These are phyloP conservation scores for Styela plicata DNA, from an alignment of 23 tunicate genomes.

Conservation along the genomic window DNA sequence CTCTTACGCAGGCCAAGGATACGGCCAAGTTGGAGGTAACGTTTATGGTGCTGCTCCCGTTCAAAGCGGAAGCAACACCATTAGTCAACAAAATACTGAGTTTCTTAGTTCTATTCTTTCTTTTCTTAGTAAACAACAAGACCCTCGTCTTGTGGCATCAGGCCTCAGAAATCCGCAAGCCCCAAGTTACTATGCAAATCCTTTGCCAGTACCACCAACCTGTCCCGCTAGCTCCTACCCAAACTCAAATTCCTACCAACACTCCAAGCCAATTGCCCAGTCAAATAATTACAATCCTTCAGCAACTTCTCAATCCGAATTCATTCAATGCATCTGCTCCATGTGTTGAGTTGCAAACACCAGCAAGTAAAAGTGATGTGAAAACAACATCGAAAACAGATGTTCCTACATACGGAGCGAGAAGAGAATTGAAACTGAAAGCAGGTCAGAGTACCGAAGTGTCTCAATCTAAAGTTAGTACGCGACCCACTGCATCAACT, in stretches of 20 bases:
- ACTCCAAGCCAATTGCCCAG: background rate
- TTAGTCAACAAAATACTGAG: constrained; percentile 5
- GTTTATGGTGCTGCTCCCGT: background rate
- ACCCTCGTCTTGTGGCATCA: background rate
- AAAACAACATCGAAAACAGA: no score
- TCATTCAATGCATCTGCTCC: no score
- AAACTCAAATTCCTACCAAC: background rate
- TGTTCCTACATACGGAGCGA: no score
- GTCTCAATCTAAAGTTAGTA: no score
- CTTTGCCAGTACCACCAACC: background rate
- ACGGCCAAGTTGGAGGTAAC: constrained; percentile 21
- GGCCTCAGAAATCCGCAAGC: background rate
- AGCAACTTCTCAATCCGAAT: background rate
- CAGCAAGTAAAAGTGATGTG: no score
- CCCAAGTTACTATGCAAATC: background rate
- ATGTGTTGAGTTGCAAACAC: no score
- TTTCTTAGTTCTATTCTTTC: constrained; percentile 12
- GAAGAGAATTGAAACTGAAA: no score
- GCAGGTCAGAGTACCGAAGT: no score
- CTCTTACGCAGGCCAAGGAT: background rate
- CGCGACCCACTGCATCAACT: background rate
- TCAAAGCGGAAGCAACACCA: background rate
- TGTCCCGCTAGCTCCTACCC: background rate
- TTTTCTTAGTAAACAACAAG: background rate
- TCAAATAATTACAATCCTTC: background rate